A percentile compares a stretch with the other conserved stretches of the same genome.
phyloP scores from a whole-genome alignment of 1,140 invertebrate genomes.

The Zaprionus tsacasi region DNA sequence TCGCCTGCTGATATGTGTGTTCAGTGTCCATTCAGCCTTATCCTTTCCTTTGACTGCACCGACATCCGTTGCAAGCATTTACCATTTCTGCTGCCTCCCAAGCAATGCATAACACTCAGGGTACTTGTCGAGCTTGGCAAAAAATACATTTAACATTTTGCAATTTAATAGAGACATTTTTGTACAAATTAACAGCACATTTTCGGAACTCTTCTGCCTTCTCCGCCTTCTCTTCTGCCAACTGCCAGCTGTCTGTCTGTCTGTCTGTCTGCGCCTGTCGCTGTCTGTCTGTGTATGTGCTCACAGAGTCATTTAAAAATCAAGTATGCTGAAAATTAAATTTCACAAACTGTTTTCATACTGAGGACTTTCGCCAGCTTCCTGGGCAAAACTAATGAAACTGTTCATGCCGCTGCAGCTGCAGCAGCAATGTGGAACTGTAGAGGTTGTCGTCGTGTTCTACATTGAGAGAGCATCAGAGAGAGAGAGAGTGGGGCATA shows the following conservation, averaged over 20 bases:
- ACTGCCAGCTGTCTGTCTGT: not conserved
- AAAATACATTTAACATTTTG: slow-evolving; percentile 47
- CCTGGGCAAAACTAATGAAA: slow-evolving; percentile 71
- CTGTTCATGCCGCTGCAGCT: slow-evolving; percentile 23
- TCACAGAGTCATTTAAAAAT: slow-evolving; percentile 59
- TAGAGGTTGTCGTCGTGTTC: not conserved
- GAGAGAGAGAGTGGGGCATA: not conserved
- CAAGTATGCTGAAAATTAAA: slow-evolving; percentile 76
- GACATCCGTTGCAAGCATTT: slow-evolving; percentile 57
- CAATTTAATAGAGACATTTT: slow-evolving; percentile 76
- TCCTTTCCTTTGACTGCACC: slow-evolving; percentile 67
- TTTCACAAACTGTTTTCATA: slow-evolving; percentile 64
- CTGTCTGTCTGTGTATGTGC: not conserved
- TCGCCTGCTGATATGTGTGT: slow-evolving; percentile 52
- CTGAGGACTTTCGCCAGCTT: slow-evolving; percentile 67
- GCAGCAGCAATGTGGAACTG: not conserved
- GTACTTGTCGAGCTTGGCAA: slow-evolving; percentile 2
- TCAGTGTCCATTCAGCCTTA: slow-evolving; percentile 59
- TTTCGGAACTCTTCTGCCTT: slow-evolving; percentile 4
- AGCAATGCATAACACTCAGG: slow-evolving; percentile 67
- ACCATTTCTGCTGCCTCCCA: slow-evolving; percentile 30
- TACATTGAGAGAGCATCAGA: slow-evolving; percentile 1
- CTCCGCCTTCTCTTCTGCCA: not conserved
- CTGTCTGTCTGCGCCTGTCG: not conserved
- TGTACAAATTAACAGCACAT: slow-evolving; percentile 70